Evolutionary conservation across 2,797 vertebrate species (phyloP), one percentile per base, ranked within the genome.

Genomic region (Cheirogaleus major): DNA sequence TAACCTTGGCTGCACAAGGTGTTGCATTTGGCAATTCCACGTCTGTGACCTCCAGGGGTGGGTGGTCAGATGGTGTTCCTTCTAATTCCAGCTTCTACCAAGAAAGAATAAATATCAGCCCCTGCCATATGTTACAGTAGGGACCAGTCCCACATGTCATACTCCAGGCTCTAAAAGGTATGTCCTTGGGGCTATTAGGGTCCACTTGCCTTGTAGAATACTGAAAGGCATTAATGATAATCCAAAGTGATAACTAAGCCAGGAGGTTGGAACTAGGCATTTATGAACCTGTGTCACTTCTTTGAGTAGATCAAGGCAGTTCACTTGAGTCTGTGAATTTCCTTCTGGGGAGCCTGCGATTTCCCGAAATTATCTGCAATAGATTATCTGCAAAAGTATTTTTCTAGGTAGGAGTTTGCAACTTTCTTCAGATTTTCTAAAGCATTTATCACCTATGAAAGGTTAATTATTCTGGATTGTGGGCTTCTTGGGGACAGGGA

Each of bases 281-380:
- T 89, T 59, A 45, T 57, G 70, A 79, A 59, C 14, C 30, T n/a
- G 23, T 35, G 12, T 73, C 7, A 27, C 75, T 41, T 87, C 50
- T 85, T 38, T 35, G 32, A 17, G 52, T 59, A 76, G 55, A 79
- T 55, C 27, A 83, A 85, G 52, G 72, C 59, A 80, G 48, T 76
- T 93, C 65, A 81, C 76, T 38, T 45, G 48, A 87, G 73, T 90
- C 83, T 48, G 15, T 57, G 84, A 52, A 84, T 86, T 89, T 96
- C 38, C 67, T 61, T n/a, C 30, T 25, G n/a, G 70, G 85, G 50
- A 96, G 9, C 63, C 57, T 59, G 11, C 79, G 72, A 61, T 55
- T 87, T 55, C 52, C 90, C 70, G 35, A 81, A 93, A 63, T 86
- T 57, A 82, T 61, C 70, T 85, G 50, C 8, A 63, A 0, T 80